Conservation (phyloP, 2,797 vertebrate species). For the Macropus fuliginosus region DNA sequence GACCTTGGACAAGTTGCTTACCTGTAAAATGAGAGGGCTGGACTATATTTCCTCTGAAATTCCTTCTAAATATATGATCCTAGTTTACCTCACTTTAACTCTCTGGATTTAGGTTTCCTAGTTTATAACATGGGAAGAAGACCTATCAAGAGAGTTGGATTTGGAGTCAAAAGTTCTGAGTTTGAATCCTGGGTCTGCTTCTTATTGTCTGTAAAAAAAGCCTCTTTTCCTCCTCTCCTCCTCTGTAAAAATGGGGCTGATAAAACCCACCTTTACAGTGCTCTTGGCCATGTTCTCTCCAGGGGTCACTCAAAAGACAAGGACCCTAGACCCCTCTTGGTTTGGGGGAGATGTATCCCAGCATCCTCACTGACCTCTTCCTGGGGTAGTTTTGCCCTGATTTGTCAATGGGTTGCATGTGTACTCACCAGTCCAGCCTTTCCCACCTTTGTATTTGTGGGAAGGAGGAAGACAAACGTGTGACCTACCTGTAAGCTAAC, state of each 20-base stretch:
- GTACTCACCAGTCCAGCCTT: background rate
- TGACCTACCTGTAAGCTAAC: background rate
- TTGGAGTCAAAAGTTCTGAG: background rate
- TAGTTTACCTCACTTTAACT: background rate
- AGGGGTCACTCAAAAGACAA: background rate
- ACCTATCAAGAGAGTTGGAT: background rate
- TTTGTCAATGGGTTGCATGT: background rate
- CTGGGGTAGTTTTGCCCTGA: background rate
- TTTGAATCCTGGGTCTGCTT: background rate
- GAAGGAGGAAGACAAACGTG: background rate
- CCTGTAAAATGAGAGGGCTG: background rate
- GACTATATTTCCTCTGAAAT: background rate
- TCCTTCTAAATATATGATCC: background rate
- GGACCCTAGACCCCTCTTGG: background rate
- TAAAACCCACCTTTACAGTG: background rate
- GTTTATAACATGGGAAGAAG: background rate
- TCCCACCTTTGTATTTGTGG: background rate
- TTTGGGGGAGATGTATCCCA: background rate
- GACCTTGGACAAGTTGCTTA: background rate
- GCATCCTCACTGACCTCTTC: background rate
- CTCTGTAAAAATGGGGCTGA: background rate
- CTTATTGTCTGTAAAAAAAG: background rate
- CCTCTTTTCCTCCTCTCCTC: background rate
- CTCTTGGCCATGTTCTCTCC: background rate
- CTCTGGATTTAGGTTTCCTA: background rate